phyloP scores from a whole-genome alignment of 2,888 invertebrate species.

The Aelia acuminata region DNA sequence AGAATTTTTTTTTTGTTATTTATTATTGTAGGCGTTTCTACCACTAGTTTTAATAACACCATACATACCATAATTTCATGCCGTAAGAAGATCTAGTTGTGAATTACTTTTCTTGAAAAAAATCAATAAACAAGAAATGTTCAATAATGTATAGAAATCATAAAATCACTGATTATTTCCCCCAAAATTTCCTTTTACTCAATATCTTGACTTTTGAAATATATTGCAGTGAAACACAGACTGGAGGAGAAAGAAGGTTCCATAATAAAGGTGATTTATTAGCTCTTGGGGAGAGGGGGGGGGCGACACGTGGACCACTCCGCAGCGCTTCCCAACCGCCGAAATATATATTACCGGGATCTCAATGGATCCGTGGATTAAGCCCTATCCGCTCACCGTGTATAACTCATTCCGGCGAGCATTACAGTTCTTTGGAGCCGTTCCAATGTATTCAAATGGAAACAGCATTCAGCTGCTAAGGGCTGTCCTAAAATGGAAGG shows the following conservation, averaged over 20 bases:
- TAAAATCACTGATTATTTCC: too few relatives aligned
- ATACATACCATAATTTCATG: too few relatives aligned
- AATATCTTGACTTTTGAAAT: too few relatives aligned
- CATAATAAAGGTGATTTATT: not conserved
- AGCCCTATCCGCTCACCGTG: not conserved
- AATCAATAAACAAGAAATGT: too few relatives aligned
- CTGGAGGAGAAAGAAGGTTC: not conserved
- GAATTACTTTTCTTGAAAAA: too few relatives aligned
- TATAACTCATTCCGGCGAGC: slow-evolving; percentile 17
- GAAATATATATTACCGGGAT: slow-evolving; percentile 17
- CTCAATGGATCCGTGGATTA: slow-evolving; percentile 35
- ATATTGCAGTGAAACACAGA: not conserved
- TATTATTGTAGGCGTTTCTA: too few relatives aligned
- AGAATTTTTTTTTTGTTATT: too few relatives aligned
- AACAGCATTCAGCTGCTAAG: slow-evolving; percentile 27
- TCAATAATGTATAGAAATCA: too few relatives aligned
- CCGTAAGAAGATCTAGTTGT: too few relatives aligned
- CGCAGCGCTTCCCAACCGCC: not conserved
- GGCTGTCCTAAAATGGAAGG: not conserved
- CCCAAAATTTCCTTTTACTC: not conserved
- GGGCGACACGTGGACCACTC: slow-evolving; percentile 1
- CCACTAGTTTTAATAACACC: too few relatives aligned
- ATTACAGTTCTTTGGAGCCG: slow-evolving; percentile 32
- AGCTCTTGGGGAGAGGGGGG: not conserved
- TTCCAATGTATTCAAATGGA: slow-evolving; percentile 45